A percentile compares a stretch with the other conserved stretches of the same genome.
Conservation (phyloP, 1,140 invertebrate genomes). For the Drosophila leontia region DNA sequence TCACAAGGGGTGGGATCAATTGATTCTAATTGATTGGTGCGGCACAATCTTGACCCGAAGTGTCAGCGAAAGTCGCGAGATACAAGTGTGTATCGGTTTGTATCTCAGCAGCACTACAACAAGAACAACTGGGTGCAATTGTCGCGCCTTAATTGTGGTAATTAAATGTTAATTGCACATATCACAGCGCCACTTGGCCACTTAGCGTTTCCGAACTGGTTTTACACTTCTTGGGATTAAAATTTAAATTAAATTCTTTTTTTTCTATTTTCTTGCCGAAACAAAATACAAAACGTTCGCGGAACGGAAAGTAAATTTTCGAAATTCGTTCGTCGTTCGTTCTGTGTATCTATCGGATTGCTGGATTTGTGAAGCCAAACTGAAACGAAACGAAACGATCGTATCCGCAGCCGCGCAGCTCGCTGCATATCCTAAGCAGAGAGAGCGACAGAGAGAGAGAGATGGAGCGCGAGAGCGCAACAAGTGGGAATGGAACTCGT, state of each 20-base stretch:
- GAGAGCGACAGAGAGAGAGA: slow-evolving; percentile 49
- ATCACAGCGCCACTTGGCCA: slow-evolving; percentile 50
- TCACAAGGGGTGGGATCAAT: slow-evolving; percentile 50
- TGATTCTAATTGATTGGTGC: slow-evolving; percentile 79
- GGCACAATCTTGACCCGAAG: slow-evolving; percentile 77
- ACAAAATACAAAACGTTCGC: slow-evolving; percentile 56
- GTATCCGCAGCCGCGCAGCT: slow-evolving; percentile 47
- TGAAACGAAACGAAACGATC: slow-evolving; percentile 85
- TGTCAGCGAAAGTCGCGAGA: slow-evolving; percentile 77
- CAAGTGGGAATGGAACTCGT: slow-evolving; percentile 70
- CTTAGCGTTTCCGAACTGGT: slow-evolving; percentile 31
- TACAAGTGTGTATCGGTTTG: slow-evolving; percentile 28
- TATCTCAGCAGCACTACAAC: slow-evolving; percentile 40
- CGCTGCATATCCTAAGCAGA: slow-evolving; percentile 76
- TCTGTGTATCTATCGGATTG: slow-evolving; percentile 84
- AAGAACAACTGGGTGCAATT: slow-evolving; percentile 17
- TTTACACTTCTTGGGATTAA: slow-evolving; percentile 44
- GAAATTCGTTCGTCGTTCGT: slow-evolving; percentile 57
- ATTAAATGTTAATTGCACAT: slow-evolving; percentile 57
- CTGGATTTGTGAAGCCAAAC: slow-evolving; percentile 81
- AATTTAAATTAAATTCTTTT: slow-evolving; percentile 50
- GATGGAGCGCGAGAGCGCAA: slow-evolving; percentile 52
- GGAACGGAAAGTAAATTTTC: slow-evolving; percentile 61
- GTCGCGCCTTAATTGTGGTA: slow-evolving; percentile 39
- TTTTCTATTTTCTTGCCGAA: slow-evolving; percentile 31